phyloP scores from a whole-genome alignment of 2,113 vertebrate genomes.

The Cavia aperea region DNA sequence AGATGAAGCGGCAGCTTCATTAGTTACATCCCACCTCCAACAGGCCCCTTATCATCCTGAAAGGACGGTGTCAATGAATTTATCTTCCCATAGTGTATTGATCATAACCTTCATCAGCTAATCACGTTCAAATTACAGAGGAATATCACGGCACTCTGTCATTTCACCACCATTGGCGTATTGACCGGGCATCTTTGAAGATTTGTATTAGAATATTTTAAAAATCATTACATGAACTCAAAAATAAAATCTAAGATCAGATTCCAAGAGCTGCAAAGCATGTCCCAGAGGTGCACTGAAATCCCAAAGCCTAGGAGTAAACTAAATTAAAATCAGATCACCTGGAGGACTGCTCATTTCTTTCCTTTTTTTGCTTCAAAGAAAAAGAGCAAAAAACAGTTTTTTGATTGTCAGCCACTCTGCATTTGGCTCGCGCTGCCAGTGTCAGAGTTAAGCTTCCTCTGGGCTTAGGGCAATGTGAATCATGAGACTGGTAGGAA shows the following conservation, averaged over 20 bases:
- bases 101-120: conserved; percentile 82
- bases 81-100: conserved; percentile 76
- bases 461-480: fast-evolving
- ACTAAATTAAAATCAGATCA: background rate
- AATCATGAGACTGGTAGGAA: fast-evolving
- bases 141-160: conserved; percentile 77
- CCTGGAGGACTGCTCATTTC: background rate
- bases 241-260: conserved; percentile 69
- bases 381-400: background rate
- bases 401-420: background rate
- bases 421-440: too few species aligned
- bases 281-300: background rate
- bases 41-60: conserved; percentile 75
- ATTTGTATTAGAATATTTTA: conserved; percentile 70
- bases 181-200: conserved; percentile 72
- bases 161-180: conserved; percentile 76
- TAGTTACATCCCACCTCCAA: conserved; percentile 76
- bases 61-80: conserved; percentile 83
- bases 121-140: conserved; percentile 80
- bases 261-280: conserved; percentile 10
- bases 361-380: background rate
- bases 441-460: fast-evolving
- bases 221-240: conserved; percentile 52
- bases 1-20: conserved; percentile 73
- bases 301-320: conserved; percentile 50